These are phyloP conservation scores for Iselma pallidipennis DNA, from an alignment of 2,888 invertebrate genomes.

Conservation along the genomic window DNA sequence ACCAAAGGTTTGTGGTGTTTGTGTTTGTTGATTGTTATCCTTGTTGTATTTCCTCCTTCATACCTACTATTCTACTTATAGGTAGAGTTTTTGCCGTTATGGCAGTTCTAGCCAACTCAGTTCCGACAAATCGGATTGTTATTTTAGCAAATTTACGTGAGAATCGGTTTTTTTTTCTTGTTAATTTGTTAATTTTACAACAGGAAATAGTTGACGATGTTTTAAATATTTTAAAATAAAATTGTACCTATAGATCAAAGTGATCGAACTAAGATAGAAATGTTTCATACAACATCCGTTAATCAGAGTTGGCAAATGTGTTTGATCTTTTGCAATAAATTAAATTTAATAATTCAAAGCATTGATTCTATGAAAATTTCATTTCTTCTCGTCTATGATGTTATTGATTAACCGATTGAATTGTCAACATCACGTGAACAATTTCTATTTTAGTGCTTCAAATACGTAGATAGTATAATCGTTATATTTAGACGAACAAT, in stretches of 20 bases:
- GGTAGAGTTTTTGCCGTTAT: no score
- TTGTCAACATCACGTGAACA: neutral
- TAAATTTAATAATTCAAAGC: neutral
- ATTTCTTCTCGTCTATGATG: neutral
- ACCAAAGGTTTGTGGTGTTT: conserved; percentile 66
- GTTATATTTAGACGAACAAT: neutral
- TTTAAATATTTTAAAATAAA: neutral
- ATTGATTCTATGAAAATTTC: neutral
- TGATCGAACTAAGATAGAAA: neutral
- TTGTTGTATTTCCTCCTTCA: no score
- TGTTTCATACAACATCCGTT: neutral
- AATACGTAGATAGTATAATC: neutral
- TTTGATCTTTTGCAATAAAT: neutral
- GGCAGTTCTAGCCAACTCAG: no score
- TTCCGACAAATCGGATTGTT: neutral
- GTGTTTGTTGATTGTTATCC: neutral
- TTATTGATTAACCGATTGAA: neutral
- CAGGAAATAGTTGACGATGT: neutral
- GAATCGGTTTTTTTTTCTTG: neutral
- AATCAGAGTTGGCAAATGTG: neutral
- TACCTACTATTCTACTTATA: no score
- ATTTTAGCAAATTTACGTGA: neutral
- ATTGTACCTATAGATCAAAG: neutral
- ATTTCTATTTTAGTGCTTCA: neutral
- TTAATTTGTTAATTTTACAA: neutral